Base-by-base conservation (phyloP, 1,140 invertebrate genomes). In the Musca vetustissima region DNA sequence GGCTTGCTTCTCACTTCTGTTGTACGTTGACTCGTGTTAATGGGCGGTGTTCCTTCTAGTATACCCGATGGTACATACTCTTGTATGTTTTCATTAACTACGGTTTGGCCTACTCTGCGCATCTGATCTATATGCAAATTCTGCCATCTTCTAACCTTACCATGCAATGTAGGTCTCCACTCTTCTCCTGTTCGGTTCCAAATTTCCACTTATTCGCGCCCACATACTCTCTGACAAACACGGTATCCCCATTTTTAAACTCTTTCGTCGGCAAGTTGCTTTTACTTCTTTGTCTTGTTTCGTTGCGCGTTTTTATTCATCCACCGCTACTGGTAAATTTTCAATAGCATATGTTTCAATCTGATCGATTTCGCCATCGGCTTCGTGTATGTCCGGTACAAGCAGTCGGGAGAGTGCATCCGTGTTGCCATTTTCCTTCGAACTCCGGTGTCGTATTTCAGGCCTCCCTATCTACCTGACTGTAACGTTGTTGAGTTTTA, bases 381-480 rank as follows among this genome's bases (percentile, higher is more conserved):
- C n/a, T 8, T 4, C 2, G n/a, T 53, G n/a, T 15, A 32, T 21
- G 13, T 69, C 48, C 1, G 43, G 77, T 79, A 67, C 75, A 70
- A 24, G 73, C 66, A 66, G 76, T n/a, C n/a, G n/a, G n/a, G n/a
- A n/a, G n/a, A n/a, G n/a, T n/a, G n/a, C n/a, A n/a, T n/a, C 76
- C 1, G 74, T 73, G 48, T 75, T 66, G 11, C 47, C 72, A 55
- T 73, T 76, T n/a, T 75, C 69, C 48, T 68, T 68, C 1, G 73
- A 69, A 52, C 53, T 65, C 19, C 73, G 69, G 66, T 72, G 76
- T 50, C 61, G 28, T 28, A 76, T 71, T 21, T 14, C 86, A 69
- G 0, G 82, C 84, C 71, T 88, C 84, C 67, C 83, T 84, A 55
- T 86, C 83, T 14, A 86, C 83, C 69, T 86, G 83, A 1, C 76